A percentile compares a stretch with the other conserved stretches of the same genome.
Evolutionary conservation across 1,140 invertebrate genomes (phyloP).

Genomic region (Oncopodura yosiiana): DNA sequence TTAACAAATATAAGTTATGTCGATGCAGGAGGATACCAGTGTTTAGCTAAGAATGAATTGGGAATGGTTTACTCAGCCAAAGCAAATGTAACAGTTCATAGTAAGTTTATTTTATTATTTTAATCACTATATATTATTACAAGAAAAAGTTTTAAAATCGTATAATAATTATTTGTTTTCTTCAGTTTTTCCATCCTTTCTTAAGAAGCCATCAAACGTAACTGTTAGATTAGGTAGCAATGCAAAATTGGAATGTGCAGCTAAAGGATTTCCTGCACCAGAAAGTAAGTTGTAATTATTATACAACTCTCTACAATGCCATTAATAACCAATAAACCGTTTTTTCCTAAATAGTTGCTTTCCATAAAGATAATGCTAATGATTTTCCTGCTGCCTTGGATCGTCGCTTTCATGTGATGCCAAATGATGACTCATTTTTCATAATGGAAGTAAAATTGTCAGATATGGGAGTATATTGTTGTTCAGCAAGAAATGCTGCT

Average conservation of each 20-base stretch:
- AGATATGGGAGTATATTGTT: constrained; percentile 87
- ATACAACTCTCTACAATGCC: not conserved
- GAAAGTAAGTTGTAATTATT: constrained; percentile 54
- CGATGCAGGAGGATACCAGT: constrained; percentile 82
- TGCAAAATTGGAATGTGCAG: constrained; percentile 82
- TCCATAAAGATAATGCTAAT: constrained; percentile 88
- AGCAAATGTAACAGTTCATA: constrained; percentile 71
- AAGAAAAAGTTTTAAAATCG: constrained; percentile 8
- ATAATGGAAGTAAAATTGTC: constrained; percentile 77
- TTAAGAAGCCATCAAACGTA: constrained; percentile 72
- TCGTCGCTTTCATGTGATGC: constrained; percentile 82
- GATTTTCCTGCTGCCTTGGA: constrained; percentile 91
- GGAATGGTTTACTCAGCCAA: constrained; percentile 80
- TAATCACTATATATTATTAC: not conserved
- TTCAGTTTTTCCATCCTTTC: constrained; percentile 74
- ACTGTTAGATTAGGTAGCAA: constrained; percentile 71
- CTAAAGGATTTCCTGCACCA: constrained; percentile 74
- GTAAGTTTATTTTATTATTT: constrained; percentile 44
- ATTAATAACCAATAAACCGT: constrained; percentile 3
- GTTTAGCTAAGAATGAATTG: constrained; percentile 78
- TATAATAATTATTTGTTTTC: constrained; percentile 32
- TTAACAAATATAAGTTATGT: constrained; percentile 61
- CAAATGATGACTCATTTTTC: constrained; percentile 80
- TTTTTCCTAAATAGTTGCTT: constrained; percentile 40
- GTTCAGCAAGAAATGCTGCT: constrained; percentile 80